phyloP scores from a whole-genome alignment of 2,888 invertebrate genomes.

The Euplexia lucipara region DNA sequence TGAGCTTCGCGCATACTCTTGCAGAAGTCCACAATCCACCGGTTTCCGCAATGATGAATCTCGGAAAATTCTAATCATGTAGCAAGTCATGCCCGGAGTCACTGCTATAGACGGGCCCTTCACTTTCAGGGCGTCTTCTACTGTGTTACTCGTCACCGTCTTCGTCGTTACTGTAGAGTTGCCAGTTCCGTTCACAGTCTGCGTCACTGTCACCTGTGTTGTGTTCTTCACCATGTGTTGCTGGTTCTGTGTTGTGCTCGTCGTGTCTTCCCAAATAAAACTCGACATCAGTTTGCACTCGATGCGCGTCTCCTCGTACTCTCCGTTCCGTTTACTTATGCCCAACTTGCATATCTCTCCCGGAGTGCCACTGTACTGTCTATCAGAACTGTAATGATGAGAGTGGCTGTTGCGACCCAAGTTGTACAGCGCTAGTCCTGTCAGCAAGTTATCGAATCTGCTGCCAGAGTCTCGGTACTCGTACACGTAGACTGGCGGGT shows the following conservation, averaged over 20 bases:
- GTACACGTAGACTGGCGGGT: conserved; percentile 78
- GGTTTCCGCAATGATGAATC: conserved; percentile 68
- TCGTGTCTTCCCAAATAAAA: conserved; percentile 74
- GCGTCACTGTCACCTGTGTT: conserved; percentile 61
- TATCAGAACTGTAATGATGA: conserved; percentile 55
- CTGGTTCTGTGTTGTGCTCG: conserved; percentile 29
- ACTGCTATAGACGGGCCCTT: conserved; percentile 79
- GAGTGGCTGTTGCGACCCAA: conserved; percentile 71
- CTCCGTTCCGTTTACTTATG: conserved; percentile 73
- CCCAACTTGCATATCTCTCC: conserved; percentile 77
- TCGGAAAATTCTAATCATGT: conserved; percentile 71
- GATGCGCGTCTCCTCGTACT: conserved; percentile 78
- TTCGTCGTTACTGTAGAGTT: conserved; percentile 54
- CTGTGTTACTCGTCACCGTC: conserved; percentile 69
- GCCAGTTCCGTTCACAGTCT: conserved; percentile 39
- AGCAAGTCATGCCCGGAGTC: conserved; percentile 77
- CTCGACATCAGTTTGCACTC: conserved; percentile 80
- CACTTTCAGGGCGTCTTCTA: conserved; percentile 73
- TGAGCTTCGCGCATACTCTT: conserved; percentile 75
- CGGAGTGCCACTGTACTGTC: conserved; percentile 67
- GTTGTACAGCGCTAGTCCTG: conserved; percentile 82
- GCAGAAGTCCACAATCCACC: conserved; percentile 78
- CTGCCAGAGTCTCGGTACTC: conserved; percentile 79
- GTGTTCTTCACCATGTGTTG: conserved; percentile 58
- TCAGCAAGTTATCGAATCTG: conserved; percentile 76